Conservation (phyloP, 2,888 invertebrate species). For the Tinea pellionella region DNA sequence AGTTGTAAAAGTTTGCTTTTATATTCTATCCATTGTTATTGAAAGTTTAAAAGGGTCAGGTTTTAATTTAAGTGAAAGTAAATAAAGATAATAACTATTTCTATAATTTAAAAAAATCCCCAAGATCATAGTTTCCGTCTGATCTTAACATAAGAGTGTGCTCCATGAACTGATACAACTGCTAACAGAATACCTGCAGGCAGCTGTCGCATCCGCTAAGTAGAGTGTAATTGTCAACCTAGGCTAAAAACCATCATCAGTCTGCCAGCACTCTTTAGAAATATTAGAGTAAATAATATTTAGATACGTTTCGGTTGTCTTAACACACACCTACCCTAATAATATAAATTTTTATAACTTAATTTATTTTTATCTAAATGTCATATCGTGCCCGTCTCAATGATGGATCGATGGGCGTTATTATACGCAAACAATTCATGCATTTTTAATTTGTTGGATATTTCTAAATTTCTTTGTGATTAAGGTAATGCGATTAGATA, state of each 20-base stretch:
- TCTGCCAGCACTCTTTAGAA: no score
- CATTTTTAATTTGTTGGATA: not conserved
- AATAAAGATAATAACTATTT: not conserved
- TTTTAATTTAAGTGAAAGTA: not conserved
- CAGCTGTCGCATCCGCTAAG: no score
- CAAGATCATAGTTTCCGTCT: no score
- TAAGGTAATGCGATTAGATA: not conserved
- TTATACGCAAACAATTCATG: not conserved
- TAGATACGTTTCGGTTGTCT: not conserved
- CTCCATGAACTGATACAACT: no score
- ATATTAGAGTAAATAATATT: no score
- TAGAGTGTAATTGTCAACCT: no score
- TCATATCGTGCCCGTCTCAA: not conserved
- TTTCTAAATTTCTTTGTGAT: not conserved
- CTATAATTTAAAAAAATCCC: not conserved
- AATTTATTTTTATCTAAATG: not conserved
- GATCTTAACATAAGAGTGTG: no score
- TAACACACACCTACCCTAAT: not conserved
- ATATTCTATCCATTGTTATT: not conserved
- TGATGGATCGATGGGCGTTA: not conserved
- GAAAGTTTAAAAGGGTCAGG: not conserved
- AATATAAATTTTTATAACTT: not conserved
- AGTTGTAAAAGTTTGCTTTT: constrained; percentile 48
- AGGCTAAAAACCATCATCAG: no score
- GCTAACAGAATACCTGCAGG: no score